Percentiles rank a stretch among this genome's conserved stretches.
These are phyloP conservation scores for Nasonovia ribisnigri DNA, from an alignment of 2,888 invertebrate species.

Conservation along the genomic window DNA sequence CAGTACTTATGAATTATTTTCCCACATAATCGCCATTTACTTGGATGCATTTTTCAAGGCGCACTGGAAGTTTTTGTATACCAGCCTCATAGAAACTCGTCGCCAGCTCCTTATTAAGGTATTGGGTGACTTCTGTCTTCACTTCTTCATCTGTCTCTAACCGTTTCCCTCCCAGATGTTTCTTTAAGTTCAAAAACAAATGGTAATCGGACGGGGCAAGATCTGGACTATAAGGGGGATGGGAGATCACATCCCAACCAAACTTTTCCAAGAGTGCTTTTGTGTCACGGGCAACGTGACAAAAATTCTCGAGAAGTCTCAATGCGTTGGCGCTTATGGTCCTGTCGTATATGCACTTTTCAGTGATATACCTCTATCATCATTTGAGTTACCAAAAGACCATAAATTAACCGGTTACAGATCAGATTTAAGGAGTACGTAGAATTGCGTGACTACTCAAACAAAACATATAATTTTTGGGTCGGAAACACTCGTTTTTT, in stretches of 20 bases:
- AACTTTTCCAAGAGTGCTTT: constrained; percentile 22
- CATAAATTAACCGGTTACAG: too few species aligned
- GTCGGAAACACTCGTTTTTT: too few species aligned
- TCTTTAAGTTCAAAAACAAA: constrained; percentile 34
- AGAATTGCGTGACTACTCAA: too few species aligned
- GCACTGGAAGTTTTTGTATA: constrained; percentile 43
- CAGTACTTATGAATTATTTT: too few species aligned
- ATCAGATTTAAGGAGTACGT: too few species aligned
- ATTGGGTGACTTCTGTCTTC: constrained; percentile 32
- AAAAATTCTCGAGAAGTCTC: too few species aligned
- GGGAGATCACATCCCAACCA: constrained; percentile 19
- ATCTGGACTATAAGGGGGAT: constrained; percentile 8
- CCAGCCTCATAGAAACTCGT: constrained; percentile 34
- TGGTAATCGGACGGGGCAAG: constrained; percentile 12
- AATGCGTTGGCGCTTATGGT: too few species aligned
- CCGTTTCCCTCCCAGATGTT: constrained; percentile 12
- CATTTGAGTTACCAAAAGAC: too few species aligned
- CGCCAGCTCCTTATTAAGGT: constrained; percentile 38
- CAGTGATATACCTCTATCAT: too few species aligned
- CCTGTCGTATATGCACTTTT: too few species aligned
- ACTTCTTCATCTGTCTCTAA: constrained; percentile 28
- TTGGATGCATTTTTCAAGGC: constrained; percentile 45
- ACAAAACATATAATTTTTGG: too few species aligned
- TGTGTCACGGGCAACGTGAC: neutral
- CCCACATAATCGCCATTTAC: constrained; percentile 11